Conservation (phyloP, 2,113 vertebrate species). For the Caretta caretta region DNA sequence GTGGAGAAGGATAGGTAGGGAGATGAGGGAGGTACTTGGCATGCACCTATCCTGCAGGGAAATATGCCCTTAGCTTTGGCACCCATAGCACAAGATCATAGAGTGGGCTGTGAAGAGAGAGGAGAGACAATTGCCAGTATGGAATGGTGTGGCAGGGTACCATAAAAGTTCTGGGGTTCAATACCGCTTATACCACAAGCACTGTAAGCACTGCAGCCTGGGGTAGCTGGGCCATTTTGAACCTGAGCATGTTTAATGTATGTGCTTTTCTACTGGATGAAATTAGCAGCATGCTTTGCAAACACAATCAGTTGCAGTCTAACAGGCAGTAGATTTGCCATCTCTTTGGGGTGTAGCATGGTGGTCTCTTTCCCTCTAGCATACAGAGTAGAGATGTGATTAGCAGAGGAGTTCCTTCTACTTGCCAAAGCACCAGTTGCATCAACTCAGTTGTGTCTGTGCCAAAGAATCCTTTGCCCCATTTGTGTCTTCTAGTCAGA, state of each 20-base stretch:
- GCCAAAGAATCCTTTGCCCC: not conserved
- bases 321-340: not conserved
- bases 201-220: not conserved
- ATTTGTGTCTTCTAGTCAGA: slow-evolving; percentile 4
- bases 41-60: not conserved
- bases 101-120: not conserved
- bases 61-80: not conserved
- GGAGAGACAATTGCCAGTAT: not conserved
- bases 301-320: not conserved
- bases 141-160: not conserved
- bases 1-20: not conserved
- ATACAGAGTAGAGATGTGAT: not conserved
- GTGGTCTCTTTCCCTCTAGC: not conserved
- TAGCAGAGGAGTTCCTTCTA: not conserved
- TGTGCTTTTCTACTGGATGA: slow-evolving; percentile 13
- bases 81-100: fast-evolving
- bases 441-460: not conserved
- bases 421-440: not conserved
- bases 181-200: not conserved
- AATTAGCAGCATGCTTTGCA: not conserved
- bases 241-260: slow-evolving; percentile 9
- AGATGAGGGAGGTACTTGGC: not conserved
- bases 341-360: fast-evolving
- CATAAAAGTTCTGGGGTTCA: not conserved
- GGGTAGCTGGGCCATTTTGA: not conserved